Evolutionary conservation across 2,113 vertebrate species (phyloP), one percentile per base, ranked within the genome.

Genomic region (Uropsilus gracilis): DNA sequence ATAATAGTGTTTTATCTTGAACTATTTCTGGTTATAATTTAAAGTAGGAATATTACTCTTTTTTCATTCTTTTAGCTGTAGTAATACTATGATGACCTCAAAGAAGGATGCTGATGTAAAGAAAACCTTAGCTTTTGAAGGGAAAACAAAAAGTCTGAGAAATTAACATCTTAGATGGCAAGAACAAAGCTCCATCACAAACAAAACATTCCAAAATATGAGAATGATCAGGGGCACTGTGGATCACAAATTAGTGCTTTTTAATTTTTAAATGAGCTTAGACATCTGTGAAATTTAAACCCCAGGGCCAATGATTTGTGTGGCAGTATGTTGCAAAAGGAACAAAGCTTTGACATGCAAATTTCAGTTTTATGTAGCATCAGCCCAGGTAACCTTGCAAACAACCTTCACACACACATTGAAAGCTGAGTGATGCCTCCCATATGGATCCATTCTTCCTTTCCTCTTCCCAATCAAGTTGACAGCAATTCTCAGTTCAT

Each of bases 261-360:
- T 98, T 98, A 98, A 98, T 98, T 98, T 98, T 98, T 97, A 98
- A 98, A 98, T 98, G 98, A 98, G 95, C 55, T 97, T 98, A 98
- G 98, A 98, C 98, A 98, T 98, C 97, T 98, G 98, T 98, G 98
- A 98, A 98, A 98, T 98, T 98, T 98, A 98, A 98, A 98, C 97
- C 97, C 96, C 96, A 92, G 97, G 96, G 96, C 68, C 14, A 94
- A 53, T 96, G 97, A 98, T 98, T 98, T 98, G 97, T 98, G 96
- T 98, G 97, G 96, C 97, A 96, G 90, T 90, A 46, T 92, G 82
- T 98, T 97, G 96, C 96, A 98, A 98, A 98, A 90, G 84, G 86
- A 98, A 98, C 96, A 98, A 98, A 98, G 98, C 98, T 98, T 98
- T 98, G 97, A 98, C 96, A 97, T 98, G 98, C 96, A 98, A 98